A percentile compares a stretch with the other conserved stretches of the same genome.
Conservation (phyloP, 2,113 vertebrate genomes). For the Bubo scandiacus region DNA sequence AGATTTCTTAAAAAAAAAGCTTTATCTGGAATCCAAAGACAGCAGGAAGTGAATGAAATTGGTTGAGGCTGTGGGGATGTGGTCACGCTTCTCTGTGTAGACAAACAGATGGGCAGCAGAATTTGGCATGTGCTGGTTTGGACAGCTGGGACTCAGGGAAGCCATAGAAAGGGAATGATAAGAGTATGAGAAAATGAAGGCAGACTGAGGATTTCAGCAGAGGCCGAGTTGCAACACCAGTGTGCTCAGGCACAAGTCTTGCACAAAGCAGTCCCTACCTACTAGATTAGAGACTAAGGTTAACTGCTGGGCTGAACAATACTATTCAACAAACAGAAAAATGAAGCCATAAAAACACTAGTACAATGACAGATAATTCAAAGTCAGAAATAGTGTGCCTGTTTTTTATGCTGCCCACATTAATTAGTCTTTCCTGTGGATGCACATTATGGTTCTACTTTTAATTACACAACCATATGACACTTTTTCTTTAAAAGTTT, state of each 20-base stretch:
- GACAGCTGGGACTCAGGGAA: conserved; percentile 33
- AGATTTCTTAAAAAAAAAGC: background rate
- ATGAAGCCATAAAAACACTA: background rate
- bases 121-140: background rate
- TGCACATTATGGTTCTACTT: background rate
- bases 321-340: background rate
- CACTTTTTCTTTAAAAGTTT: background rate
- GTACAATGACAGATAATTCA: background rate
- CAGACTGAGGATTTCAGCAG: background rate
- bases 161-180: background rate
- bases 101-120: conserved; percentile 56
- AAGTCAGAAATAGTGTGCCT: background rate
- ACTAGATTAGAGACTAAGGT: background rate
- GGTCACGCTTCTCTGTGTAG: conserved; percentile 26
- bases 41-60: conserved; percentile 55
- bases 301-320: background rate
- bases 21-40: conserved; percentile 44
- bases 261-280: background rate
- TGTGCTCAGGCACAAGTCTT: background rate
- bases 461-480: background rate
- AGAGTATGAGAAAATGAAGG: background rate
- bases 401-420: background rate
- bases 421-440: background rate
- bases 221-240: background rate
- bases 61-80: conserved; percentile 49